Conservation (phyloP, 2,113 vertebrate species). For the Phoenicopterus ruber region DNA sequence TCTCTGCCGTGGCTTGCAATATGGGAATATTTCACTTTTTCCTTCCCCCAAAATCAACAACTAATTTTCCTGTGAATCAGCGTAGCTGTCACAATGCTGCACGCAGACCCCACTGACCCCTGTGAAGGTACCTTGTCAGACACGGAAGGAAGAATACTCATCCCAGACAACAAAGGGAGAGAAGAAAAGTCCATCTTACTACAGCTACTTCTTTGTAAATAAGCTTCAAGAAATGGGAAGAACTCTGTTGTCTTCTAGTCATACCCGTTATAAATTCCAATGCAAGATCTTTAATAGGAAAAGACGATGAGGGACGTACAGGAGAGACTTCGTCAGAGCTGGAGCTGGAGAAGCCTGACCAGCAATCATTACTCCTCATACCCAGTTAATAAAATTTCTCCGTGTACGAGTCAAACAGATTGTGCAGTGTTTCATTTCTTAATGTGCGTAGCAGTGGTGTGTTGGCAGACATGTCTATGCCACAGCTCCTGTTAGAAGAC, state of each 20-base stretch:
- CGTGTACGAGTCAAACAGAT: not conserved
- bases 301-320: not conserved
- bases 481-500: not conserved
- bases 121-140: not conserved
- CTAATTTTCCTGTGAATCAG: not conserved
- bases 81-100: not conserved
- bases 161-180: not conserved
- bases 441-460: fast-evolving
- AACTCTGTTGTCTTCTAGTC: not conserved
- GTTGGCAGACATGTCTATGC: not conserved
- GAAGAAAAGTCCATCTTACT: not conserved
- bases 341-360: not conserved
- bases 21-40: not conserved
- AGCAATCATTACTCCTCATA: not conserved
- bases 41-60: not conserved
- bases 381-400: not conserved
- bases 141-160: not conserved
- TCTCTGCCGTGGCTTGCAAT: not conserved
- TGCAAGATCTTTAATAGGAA: not conserved
- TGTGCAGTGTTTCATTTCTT: not conserved
- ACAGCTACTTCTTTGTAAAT: not conserved
- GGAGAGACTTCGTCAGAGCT: not conserved
- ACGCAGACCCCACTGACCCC: not conserved
- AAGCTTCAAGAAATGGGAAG: not conserved
- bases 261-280: not conserved